phyloP scores from a whole-genome alignment of 35 echinoderm and acorn worm genomes.

The Eucidaris tribuloides region DNA sequence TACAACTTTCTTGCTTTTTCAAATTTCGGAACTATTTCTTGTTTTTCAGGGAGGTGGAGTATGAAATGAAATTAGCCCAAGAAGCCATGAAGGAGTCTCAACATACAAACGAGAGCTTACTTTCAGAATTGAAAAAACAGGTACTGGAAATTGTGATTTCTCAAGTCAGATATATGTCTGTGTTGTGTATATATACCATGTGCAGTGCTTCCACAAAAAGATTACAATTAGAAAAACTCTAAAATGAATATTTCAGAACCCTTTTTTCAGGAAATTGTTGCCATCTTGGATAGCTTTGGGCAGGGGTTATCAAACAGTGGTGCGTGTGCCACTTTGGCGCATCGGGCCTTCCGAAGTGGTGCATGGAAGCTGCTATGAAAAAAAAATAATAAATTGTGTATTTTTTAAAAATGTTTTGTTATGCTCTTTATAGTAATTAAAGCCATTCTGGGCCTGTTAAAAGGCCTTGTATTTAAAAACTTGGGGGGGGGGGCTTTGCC shows the following conservation, averaged over 20 bases:
- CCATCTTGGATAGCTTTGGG: too few species aligned
- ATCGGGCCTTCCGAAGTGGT: too few species aligned
- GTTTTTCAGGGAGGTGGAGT: slow-evolving; percentile 43
- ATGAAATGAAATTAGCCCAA: slow-evolving; percentile 18
- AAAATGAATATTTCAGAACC: background rate
- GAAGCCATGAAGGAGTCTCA: slow-evolving; percentile 26
- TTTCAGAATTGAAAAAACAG: slow-evolving; percentile 50
- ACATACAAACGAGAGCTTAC: slow-evolving; percentile 11
- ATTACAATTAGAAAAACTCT: background rate
- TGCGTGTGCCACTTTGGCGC: too few species aligned
- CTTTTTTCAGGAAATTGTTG: background rate
- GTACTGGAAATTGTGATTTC: background rate
- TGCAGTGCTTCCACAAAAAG: background rate
- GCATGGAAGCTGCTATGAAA: too few species aligned
- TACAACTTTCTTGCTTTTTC: background rate
- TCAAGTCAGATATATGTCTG: too few species aligned
- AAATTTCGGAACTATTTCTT: background rate
- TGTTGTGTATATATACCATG: background rate
- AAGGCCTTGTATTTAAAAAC: too few species aligned
- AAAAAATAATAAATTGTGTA: too few species aligned
- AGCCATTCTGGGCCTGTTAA: too few species aligned
- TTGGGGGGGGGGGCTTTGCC: too few species aligned
- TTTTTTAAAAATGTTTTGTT: too few species aligned
- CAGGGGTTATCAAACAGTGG: too few species aligned
- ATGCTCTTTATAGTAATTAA: too few species aligned